Evolutionary conservation across 1,140 invertebrate species (phyloP), one percentile per base, ranked within the genome.

Genomic region (Vanessa tameamea): DNA sequence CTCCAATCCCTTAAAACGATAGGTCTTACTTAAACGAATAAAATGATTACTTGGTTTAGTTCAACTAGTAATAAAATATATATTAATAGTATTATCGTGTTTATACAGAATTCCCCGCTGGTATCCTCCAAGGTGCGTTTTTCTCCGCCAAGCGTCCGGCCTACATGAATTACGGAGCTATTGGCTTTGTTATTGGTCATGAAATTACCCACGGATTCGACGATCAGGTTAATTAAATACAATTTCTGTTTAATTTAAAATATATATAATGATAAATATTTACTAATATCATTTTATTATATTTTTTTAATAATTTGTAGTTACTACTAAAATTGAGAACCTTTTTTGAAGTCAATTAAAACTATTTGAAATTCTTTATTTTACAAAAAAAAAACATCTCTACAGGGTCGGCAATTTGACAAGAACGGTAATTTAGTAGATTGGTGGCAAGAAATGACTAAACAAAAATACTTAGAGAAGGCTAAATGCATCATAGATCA

Each of bases 131-230:
- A 94, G 97, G 97, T 14, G 94, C 96, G 23, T 98, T 98, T 93
- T 98, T 98, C 88, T 95, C 95, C 59, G 95, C 95, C 50, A 95
- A 97, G 69, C 95, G 97, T 47, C 98, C 98, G 3, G 95, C 95
- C 74, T 98, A 98, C 81, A 96, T 98, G 94, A 99, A 99, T 86
- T 98, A 97, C 83, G 97, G 97, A 65, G 97, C 96, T 12, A 97
- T 99, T 82, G 98, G 98, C 8, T 97, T 97, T 81, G 96, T 98
- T 6, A 98, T 99, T 88, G 98, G 97, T 1, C 97, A 98, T 83
- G 97, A 99, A 94, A 97, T 99, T 59, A 98, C 97, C 0, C 98
- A 99, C 86, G 97, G 97, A 13, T 98, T 98, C 86, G 98, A 98
- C 91, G 97, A 98, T 87, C 96, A 97, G 89, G 94, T 94, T 76